A percentile compares a stretch with the other conserved stretches of the same genome.
phyloP scores from a whole-genome alignment of 1,140 invertebrate species.

The Drosophila kepulauana region DNA sequence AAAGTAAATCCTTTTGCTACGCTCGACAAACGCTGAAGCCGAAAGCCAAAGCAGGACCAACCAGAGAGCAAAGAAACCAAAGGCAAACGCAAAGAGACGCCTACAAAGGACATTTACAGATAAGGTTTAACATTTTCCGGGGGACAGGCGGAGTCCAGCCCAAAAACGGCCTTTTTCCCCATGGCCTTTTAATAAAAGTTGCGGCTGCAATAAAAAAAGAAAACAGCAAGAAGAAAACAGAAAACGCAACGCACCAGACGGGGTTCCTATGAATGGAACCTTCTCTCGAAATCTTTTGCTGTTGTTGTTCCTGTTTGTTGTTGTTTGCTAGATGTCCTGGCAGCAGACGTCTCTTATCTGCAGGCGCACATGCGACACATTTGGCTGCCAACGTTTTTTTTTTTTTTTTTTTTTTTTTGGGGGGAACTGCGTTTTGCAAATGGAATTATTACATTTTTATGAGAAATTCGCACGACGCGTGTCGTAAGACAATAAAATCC shows the following conservation, averaged over 20 bases:
- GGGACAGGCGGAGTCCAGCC: background rate
- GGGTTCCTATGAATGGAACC: slow-evolving; percentile 8
- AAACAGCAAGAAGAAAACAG: slow-evolving; percentile 4
- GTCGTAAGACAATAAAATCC: slow-evolving; percentile 70
- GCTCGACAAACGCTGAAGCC: slow-evolving; percentile 6
- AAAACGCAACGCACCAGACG: slow-evolving; percentile 21
- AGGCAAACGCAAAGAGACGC: slow-evolving; percentile 28
- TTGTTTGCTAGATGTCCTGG: slow-evolving; percentile 23
- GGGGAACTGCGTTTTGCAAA: slow-evolving; percentile 47
- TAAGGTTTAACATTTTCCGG: slow-evolving; percentile 64
- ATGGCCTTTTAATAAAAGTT: slow-evolving; percentile 78
- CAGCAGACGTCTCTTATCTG: slow-evolving; percentile 60
- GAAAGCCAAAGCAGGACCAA: background rate
- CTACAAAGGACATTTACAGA: slow-evolving; percentile 73
- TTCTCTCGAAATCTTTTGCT: slow-evolving; percentile 65
- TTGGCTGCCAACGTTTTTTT: slow-evolving; percentile 20
- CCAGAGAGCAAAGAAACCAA: slow-evolving; percentile 8
- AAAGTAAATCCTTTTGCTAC: slow-evolving; percentile 61
- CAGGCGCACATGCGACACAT: slow-evolving; percentile 52
- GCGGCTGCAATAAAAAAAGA: slow-evolving; percentile 74
- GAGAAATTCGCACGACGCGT: slow-evolving; percentile 59
- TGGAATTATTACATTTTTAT: slow-evolving; percentile 81
- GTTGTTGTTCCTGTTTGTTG: too few relatives aligned
- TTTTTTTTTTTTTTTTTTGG: too few relatives aligned
- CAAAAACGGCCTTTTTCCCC: slow-evolving; percentile 36